Conservation (phyloP, 2,888 invertebrate species). For the Drosophila koepferae region DNA sequence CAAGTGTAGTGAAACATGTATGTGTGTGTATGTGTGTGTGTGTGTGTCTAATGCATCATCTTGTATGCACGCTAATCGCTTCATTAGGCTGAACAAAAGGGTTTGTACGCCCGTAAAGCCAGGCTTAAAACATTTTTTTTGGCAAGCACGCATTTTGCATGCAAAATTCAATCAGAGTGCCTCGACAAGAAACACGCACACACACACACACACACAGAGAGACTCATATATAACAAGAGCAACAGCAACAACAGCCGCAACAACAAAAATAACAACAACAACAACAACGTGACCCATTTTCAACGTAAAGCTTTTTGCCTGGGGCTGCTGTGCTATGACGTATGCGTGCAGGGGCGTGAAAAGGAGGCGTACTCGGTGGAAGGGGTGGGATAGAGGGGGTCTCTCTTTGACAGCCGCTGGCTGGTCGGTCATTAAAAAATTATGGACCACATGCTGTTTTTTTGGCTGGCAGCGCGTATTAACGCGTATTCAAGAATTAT, state of each 20-base stretch:
- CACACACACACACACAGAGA: constrained; percentile 18
- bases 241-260: constrained; percentile 34
- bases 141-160: constrained; percentile 68
- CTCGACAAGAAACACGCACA: constrained; percentile 38
- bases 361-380: neutral
- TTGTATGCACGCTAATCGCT: constrained; percentile 75
- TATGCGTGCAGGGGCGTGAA: constrained; percentile 48
- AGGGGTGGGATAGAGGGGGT: no score
- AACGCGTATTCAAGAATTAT: constrained; percentile 29
- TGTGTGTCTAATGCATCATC: constrained; percentile 48
- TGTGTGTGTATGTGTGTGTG: constrained; percentile 12
- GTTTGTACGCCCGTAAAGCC: constrained; percentile 19
- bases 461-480: constrained; percentile 20
- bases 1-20: constrained; percentile 1
- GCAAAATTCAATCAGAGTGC: constrained; percentile 77
- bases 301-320: constrained; percentile 76
- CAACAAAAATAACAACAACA: constrained; percentile 33
- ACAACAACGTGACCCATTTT: constrained; percentile 71
- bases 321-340: constrained; percentile 70
- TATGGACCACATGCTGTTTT: constrained; percentile 66
- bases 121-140: constrained; percentile 18
- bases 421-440: constrained; percentile 74
- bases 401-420: constrained; percentile 29
- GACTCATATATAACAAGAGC: constrained; percentile 31
- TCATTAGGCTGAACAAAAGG: constrained; percentile 64